A percentile compares a stretch with the other conserved stretches of the same genome.
phyloP scores from a whole-genome alignment of 2,797 vertebrate species.

The Enteromius thamalakanensis region DNA sequence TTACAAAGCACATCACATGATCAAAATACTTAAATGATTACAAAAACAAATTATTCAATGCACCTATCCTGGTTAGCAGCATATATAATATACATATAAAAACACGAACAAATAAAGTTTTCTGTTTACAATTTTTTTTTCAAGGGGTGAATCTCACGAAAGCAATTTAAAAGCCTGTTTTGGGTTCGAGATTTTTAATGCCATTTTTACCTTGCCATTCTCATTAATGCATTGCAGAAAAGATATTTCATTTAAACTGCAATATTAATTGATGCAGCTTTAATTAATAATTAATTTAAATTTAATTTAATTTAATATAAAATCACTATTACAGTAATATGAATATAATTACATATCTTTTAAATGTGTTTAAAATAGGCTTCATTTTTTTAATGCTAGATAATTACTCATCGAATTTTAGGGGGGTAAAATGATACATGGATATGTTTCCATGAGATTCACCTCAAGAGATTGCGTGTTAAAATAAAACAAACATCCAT shows the following conservation, averaged over 20 bases:
- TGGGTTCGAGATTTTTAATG: background rate
- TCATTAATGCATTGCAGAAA: background rate
- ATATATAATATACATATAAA: conserved; percentile 53
- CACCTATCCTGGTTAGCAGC: conserved; percentile 67
- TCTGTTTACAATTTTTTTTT: background rate
- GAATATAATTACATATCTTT: background rate
- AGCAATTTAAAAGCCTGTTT: background rate
- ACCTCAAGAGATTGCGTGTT: background rate
- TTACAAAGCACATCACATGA: conserved; percentile 25
- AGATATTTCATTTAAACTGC: background rate
- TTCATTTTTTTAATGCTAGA: background rate
- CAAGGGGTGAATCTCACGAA: conserved; percentile 19
- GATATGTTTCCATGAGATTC: conserved; percentile 14
- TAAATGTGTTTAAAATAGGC: background rate
- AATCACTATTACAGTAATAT: background rate
- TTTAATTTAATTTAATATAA: too few species aligned
- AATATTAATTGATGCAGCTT: background rate
- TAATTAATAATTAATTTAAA: too few species aligned
- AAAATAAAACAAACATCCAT: background rate
- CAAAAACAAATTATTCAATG: conserved; percentile 52
- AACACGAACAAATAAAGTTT: conserved; percentile 5
- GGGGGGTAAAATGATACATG: background rate
- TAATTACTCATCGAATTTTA: background rate
- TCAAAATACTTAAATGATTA: conserved; percentile 52
- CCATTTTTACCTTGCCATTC: background rate